phyloP scores from a whole-genome alignment of 2,113 vertebrate species.

The Mesembrinibis cayennensis region DNA sequence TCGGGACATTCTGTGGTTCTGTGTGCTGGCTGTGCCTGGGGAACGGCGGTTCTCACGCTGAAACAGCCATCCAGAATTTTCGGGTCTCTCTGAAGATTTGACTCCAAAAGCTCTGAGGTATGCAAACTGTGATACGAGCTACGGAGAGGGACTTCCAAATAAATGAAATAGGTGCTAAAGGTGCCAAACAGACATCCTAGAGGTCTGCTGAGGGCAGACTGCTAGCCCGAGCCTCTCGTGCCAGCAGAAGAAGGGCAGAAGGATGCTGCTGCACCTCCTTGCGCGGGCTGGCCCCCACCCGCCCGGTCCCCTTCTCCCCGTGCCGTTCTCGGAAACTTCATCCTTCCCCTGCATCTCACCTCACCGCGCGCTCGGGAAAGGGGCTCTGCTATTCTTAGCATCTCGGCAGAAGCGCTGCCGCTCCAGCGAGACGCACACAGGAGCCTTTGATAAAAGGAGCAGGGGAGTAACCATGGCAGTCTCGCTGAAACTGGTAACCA shows the following conservation, averaged over 20 bases:
- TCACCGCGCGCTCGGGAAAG: not conserved
- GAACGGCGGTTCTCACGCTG: not conserved
- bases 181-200: not conserved
- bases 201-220: not conserved
- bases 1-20: too few relatives aligned
- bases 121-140: fast-evolving
- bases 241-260: not conserved
- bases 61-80: not conserved
- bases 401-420: not conserved
- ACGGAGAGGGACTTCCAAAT: fast-evolving
- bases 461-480: conserved; percentile 33
- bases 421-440: not conserved
- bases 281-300: fast-evolving
- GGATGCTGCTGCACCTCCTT: not conserved
- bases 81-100: not conserved
- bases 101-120: fast-evolving
- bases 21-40: not conserved
- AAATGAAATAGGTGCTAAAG: too few relatives aligned
- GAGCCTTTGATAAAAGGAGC: not conserved
- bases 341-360: not conserved
- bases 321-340: not conserved
- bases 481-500: not conserved
- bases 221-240: not conserved
- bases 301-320: not conserved
- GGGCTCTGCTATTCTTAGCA: not conserved